phyloP scores from a whole-genome alignment of 2,113 vertebrate species.

The Todiramphus saurophagus region DNA sequence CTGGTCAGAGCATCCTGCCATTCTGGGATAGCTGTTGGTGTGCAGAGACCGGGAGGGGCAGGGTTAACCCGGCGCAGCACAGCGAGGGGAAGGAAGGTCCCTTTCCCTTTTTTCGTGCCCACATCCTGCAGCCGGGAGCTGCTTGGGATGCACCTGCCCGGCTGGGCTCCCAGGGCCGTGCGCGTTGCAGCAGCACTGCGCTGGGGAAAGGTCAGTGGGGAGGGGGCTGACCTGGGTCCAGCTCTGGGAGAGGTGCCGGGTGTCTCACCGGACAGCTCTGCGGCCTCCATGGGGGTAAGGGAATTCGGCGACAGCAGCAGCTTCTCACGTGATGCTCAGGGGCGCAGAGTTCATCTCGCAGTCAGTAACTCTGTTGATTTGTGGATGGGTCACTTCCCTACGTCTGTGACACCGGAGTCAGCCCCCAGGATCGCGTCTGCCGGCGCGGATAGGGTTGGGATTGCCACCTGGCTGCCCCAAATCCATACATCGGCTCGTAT shows the following conservation, averaged over 20 bases:
- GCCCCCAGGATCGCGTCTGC: background rate
- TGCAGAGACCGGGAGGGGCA: background rate
- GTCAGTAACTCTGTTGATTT: background rate
- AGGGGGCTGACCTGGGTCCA: background rate
- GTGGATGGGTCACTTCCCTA: background rate
- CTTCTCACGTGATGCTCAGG: background rate
- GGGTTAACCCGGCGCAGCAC: background rate
- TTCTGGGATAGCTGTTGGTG: background rate
- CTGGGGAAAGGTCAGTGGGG: background rate
- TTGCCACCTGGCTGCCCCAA: background rate
- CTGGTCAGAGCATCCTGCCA: fast-evolving
- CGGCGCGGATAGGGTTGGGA: background rate
- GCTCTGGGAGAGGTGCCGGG: background rate
- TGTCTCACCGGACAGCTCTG: fast-evolving
- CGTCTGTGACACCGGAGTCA: background rate
- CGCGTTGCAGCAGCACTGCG: fast-evolving
- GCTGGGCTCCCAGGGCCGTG: background rate
- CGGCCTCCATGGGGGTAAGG: background rate
- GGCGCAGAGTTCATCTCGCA: background rate
- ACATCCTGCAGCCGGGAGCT: background rate
- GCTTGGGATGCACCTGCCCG: background rate
- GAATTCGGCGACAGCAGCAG: background rate
- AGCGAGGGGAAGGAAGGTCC: background rate
- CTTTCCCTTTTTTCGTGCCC: background rate
- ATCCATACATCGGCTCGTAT: fast-evolving